These are phyloP conservation scores for Engystomops pustulosus DNA, from an alignment of 2,113 vertebrate species.

Conservation along the genomic window DNA sequence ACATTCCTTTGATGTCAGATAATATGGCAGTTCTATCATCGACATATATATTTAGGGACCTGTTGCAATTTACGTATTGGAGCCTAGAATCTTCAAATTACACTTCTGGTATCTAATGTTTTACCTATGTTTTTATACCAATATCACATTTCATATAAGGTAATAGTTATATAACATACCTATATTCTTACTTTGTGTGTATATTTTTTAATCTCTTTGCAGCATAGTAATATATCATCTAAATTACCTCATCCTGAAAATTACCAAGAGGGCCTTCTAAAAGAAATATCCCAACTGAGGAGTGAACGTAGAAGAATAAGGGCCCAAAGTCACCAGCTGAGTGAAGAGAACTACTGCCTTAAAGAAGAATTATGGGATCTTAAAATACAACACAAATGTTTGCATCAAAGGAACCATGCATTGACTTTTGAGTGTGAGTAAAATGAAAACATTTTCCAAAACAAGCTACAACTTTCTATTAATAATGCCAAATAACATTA, in stretches of 20 bases:
- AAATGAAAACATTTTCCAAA: neutral
- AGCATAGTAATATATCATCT: constrained; percentile 48
- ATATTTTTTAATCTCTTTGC: neutral
- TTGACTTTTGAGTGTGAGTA: neutral
- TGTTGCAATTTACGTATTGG: too few relatives aligned
- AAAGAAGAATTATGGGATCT: constrained; percentile 62
- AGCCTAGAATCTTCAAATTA: too few relatives aligned
- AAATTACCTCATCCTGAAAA: constrained; percentile 11
- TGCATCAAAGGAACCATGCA: constrained; percentile 12
- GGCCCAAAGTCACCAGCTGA: constrained; percentile 56
- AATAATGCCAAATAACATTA: too few relatives aligned
- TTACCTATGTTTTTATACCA: too few relatives aligned
- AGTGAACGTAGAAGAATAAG: constrained; percentile 59
- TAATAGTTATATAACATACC: too few relatives aligned
- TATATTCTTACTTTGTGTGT: too few relatives aligned
- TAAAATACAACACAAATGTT: constrained; percentile 54
- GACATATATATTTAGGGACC: too few relatives aligned
- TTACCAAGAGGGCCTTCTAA: constrained; percentile 47
- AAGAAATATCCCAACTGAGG: constrained; percentile 59
- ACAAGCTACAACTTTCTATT: too few relatives aligned
- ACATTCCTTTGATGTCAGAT: too few relatives aligned
- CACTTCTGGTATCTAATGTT: too few relatives aligned
- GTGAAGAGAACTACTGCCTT: constrained; percentile 61
- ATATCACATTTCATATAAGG: too few relatives aligned
- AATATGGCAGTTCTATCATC: too few relatives aligned